Evolutionary conservation across 2,797 vertebrate genomes (phyloP).

Genomic region (Vireo griseus): DNA sequence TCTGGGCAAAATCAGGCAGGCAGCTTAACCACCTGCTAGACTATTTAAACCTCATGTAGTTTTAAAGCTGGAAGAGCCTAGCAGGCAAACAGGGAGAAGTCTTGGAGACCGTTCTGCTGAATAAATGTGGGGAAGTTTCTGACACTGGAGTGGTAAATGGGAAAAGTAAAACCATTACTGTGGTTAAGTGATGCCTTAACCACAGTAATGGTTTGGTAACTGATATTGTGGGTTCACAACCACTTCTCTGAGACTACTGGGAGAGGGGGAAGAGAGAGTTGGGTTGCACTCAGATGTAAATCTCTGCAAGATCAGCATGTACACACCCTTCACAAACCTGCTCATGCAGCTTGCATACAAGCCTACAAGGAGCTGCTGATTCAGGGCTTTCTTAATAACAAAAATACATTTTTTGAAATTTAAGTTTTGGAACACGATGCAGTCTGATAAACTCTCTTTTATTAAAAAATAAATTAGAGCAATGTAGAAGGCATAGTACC

Average conservation of each 20-base stretch:
- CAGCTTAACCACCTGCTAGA: neutral
- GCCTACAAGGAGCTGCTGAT: neutral
- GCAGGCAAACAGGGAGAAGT: neutral
- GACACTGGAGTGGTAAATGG: neutral
- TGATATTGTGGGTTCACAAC: neutral
- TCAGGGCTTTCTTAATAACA: neutral
- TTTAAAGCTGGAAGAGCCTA: neutral
- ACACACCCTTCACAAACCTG: slow-evolving; percentile 6
- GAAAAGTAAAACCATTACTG: neutral
- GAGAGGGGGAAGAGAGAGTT: neutral
- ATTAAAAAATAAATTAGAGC: neutral
- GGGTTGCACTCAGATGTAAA: neutral
- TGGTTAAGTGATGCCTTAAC: neutral
- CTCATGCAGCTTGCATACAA: neutral
- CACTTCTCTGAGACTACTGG: neutral
- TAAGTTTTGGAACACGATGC: neutral
- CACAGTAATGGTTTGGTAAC: neutral
- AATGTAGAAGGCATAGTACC: neutral
- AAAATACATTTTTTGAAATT: neutral
- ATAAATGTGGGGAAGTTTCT: neutral
- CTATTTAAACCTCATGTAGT: neutral
- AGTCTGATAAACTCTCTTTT: neutral
- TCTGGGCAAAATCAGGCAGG: neutral
- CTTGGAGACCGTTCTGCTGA: neutral
- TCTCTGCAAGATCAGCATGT: slow-evolving; percentile 5